A percentile compares a stretch with the other conserved stretches of the same genome.
Evolutionary conservation across 2,888 invertebrate species (phyloP).

Genomic region (Harmothoe impar): DNA sequence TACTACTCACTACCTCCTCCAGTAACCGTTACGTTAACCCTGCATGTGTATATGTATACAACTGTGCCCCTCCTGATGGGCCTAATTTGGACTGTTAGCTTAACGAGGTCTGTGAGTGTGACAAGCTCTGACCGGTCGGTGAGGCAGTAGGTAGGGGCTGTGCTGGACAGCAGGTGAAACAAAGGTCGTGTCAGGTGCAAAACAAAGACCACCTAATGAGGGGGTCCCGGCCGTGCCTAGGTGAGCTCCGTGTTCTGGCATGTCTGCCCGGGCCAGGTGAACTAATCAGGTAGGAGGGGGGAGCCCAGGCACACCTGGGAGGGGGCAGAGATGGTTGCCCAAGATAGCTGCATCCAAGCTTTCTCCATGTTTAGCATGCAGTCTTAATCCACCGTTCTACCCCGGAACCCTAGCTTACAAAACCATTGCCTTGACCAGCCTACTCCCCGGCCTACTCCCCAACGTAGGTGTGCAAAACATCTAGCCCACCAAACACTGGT

Average conservation of each 20-base stretch:
- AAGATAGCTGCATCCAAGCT: background rate
- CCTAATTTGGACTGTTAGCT: background rate
- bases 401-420: background rate
- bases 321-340: too few relatives aligned
- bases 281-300: constrained; percentile 1
- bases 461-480: constrained; percentile 32
- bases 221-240: background rate
- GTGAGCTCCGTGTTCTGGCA: constrained; percentile 44
- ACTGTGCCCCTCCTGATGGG: background rate
- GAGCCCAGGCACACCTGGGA: background rate
- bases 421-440: background rate
- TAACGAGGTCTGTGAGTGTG: background rate
- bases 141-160: background rate
- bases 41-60: background rate
- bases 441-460: background rate
- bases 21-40: background rate
- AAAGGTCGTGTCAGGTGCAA: constrained; percentile 40
- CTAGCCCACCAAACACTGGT: background rate
- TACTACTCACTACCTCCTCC: constrained; percentile 45
- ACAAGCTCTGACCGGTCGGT: constrained; percentile 10
- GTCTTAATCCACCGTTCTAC: background rate
- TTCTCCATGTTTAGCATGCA: too few relatives aligned
- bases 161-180: background rate
- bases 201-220: constrained; percentile 40
- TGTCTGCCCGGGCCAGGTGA: constrained; percentile 16